Evolutionary conservation across 2,797 vertebrate species (phyloP).

Genomic region (Manis pentadactyla): DNA sequence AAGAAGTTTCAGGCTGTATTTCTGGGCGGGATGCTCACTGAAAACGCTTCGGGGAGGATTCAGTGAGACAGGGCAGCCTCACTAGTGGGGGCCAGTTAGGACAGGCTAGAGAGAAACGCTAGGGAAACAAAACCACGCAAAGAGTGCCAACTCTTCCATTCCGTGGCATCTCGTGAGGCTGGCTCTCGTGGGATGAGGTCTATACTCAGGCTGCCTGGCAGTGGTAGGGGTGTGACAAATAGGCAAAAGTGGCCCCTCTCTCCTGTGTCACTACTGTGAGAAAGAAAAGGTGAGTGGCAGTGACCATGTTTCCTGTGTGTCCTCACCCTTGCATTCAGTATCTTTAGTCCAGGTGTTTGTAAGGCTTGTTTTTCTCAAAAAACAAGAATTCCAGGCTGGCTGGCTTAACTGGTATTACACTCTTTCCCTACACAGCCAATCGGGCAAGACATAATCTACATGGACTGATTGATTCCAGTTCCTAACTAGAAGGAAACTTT

Average conservation of each 20-base stretch:
- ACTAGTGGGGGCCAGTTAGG: background rate
- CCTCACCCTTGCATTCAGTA: background rate
- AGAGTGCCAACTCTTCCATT: background rate
- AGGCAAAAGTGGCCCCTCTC: background rate
- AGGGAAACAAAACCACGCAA: background rate
- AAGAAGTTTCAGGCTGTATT: background rate
- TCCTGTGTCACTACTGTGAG: background rate
- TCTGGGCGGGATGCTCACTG: background rate
- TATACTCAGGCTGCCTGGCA: background rate
- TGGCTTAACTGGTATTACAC: background rate
- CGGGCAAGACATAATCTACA: background rate
- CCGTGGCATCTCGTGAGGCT: background rate
- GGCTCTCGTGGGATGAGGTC: no score
- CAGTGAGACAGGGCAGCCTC: background rate
- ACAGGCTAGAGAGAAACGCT: background rate
- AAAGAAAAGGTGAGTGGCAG: background rate
- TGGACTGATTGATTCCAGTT: background rate
- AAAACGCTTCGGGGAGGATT: background rate
- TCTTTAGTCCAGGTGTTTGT: background rate
- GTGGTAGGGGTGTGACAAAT: background rate
- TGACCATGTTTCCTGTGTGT: rapidly evolving
- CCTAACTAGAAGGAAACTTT: background rate
- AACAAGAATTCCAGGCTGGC: background rate
- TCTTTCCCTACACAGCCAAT: background rate
- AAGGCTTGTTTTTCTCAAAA: background rate